Base-by-base conservation (phyloP, 2,113 vertebrate species). In the Anhinga anhinga region DNA sequence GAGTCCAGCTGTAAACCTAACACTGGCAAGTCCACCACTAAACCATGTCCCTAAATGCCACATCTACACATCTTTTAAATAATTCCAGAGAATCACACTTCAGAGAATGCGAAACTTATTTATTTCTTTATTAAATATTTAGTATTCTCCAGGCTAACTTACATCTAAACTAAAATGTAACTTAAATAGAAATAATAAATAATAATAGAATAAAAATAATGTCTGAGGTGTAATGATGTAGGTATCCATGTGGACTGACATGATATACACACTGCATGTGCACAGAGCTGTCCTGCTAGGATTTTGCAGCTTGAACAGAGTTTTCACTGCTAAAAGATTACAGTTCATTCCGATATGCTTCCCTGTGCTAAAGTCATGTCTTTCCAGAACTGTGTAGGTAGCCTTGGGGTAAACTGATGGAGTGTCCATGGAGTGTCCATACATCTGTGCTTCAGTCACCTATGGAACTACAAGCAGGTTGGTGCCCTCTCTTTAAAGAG, bases 391-490 rank as follows among this genome's bases (percentile, higher is more conserved):
- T 47, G 11, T 47, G 42, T 32, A 63, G 30, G 15, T 47, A 74
- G 4, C 11, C 8, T 4, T 45, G 9, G 20, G 4, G 5, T 63
- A 67, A 88, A 53, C 9, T n/a, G 11, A 49, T 42, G 30, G 16
- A 72, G 8, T n/a, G n/a, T n/a, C n/a, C n/a, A n/a, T n/a, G n/a
- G n/a, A 20, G 3, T 19, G 9, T 58, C 23, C 2, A 0, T 76
- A 58, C 20, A 30, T 47, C 5, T 53, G 8, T 50, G 17, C 73
- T 95, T 74, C 18, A 53, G 10, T n/a, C n/a, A 88, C 7, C 22
- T 71, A 49, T 93, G 70, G 26, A 82, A 80, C 42, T 42, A 42
- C 3, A 61, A 34, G 7, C 10, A 56, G 22, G 9, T 40, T 55
- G 14, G 4, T 77, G 4, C 3, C 7, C 5, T 63, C 23, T 15